These are phyloP conservation scores for Antheraea pernyi DNA, from an alignment of 1,140 invertebrate genomes.

Conservation along the genomic window DNA sequence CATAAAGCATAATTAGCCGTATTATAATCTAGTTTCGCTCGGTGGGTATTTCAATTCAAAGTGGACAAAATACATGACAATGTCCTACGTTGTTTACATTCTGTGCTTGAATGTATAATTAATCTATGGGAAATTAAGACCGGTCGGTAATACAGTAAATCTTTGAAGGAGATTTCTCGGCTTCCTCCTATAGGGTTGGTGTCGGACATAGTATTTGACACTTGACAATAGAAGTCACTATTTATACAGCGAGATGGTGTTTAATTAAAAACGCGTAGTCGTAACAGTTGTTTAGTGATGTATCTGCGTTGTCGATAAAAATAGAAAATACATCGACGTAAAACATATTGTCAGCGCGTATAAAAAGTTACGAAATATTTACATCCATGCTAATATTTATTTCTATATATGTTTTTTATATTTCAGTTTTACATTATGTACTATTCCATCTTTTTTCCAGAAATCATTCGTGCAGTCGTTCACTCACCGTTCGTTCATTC, in stretches of 20 bases:
- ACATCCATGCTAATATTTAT: too few relatives aligned
- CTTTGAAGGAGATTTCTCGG: not conserved
- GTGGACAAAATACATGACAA: conserved; percentile 12
- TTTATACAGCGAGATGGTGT: not conserved
- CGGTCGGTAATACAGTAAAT: conserved; percentile 23
- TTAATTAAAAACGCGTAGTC: too few relatives aligned
- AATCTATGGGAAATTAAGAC: conserved; percentile 63
- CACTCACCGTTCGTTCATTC: too few relatives aligned
- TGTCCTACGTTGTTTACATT: conserved; percentile 60
- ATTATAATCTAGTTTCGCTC: conserved; percentile 64
- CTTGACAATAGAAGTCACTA: not conserved
- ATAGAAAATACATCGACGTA: too few relatives aligned
- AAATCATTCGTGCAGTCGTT: too few relatives aligned
- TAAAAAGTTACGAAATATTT: too few relatives aligned
- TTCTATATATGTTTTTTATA: too few relatives aligned
- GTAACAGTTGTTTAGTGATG: too few relatives aligned
- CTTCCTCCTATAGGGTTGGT: not conserved
- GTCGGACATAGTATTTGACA: not conserved
- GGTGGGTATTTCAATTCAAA: conserved; percentile 48
- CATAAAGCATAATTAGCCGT: conserved; percentile 70
- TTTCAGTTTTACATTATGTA: too few relatives aligned
- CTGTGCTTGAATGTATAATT: conserved; percentile 69
- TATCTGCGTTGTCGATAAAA: too few relatives aligned
- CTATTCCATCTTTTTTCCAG: too few relatives aligned
- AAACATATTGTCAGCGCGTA: too few relatives aligned